Conservation (phyloP, 1,140 invertebrate genomes). For the Eumaeus atala region DNA sequence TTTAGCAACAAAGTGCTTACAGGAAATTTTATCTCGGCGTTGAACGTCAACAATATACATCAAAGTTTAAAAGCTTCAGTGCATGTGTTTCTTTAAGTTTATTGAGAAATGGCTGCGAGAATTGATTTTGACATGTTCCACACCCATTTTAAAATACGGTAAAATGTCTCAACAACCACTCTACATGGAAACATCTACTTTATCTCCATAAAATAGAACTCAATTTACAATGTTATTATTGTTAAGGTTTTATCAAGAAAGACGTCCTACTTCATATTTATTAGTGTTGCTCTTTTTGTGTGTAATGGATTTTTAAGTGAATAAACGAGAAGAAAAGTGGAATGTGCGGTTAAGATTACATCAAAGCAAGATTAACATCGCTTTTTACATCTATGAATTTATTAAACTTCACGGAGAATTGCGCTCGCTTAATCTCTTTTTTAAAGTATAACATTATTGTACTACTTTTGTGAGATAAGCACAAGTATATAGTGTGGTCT, state of each 20-base stretch:
- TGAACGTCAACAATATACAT: constrained; percentile 32
- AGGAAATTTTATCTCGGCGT: background rate
- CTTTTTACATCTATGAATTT: too few relatives aligned
- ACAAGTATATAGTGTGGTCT: too few relatives aligned
- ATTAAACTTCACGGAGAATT: too few relatives aligned
- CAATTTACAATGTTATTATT: constrained; percentile 17
- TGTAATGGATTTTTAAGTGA: constrained; percentile 71
- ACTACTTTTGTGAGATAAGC: too few relatives aligned
- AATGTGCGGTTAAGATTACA: constrained; percentile 28
- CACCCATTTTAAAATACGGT: constrained; percentile 49
- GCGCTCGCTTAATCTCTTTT: too few relatives aligned
- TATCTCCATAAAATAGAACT: constrained; percentile 17
- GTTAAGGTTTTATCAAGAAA: constrained; percentile 37
- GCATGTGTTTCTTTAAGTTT: constrained; percentile 46
- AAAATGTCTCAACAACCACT: constrained; percentile 36
- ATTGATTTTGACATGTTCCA: constrained; percentile 60
- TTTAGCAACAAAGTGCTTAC: constrained; percentile 1
- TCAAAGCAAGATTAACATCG: constrained; percentile 10
- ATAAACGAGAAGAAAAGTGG: constrained; percentile 53
- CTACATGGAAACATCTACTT: constrained; percentile 22
- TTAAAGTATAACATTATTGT: too few relatives aligned
- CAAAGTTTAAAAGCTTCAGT: constrained; percentile 62
- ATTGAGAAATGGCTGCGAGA: constrained; percentile 63
- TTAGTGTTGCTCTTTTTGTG: constrained; percentile 59
- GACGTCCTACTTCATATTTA: constrained; percentile 53